Conservation (phyloP, 2,888 invertebrate genomes). For the Reticulitermes lucifugus region DNA sequence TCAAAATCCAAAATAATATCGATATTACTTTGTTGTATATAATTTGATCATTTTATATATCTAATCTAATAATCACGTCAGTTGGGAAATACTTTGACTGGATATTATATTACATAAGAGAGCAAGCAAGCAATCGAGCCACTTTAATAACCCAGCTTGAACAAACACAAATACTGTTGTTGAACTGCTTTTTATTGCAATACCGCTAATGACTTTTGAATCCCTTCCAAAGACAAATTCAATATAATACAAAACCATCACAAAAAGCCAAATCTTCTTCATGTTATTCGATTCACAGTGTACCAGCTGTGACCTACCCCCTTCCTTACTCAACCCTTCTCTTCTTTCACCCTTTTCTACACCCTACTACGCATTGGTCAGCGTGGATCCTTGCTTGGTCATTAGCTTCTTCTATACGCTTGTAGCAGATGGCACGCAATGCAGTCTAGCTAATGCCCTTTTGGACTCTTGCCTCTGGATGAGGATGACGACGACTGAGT, state of each 20-base stretch:
- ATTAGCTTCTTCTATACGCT: slow-evolving; percentile 27
- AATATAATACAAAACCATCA: not conserved
- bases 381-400: slow-evolving; percentile 27
- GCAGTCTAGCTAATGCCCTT: not conserved
- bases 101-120: not conserved
- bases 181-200: slow-evolving; percentile 5
- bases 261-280: slow-evolving; percentile 11
- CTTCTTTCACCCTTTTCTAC: not conserved
- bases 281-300: slow-evolving; percentile 1
- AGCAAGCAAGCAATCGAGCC: not conserved
- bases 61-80: not conserved
- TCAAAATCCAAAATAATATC: too few species aligned
- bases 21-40: too few species aligned
- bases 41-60: too few species aligned
- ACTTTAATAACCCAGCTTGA: not conserved
- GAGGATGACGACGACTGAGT: not conserved
- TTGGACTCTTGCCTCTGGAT: not conserved
- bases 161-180: not conserved
- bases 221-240: slow-evolving; percentile 5
- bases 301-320: slow-evolving; percentile 9
- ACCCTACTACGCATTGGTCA: slow-evolving; percentile 6
- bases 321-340: not conserved
- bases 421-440: slow-evolving; percentile 17
- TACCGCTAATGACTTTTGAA: not conserved
- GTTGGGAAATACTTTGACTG: not conserved